A percentile compares a stretch with the other conserved stretches of the same genome.
Conservation (phyloP, 2,113 vertebrate species). For the Felis chaus region DNA sequence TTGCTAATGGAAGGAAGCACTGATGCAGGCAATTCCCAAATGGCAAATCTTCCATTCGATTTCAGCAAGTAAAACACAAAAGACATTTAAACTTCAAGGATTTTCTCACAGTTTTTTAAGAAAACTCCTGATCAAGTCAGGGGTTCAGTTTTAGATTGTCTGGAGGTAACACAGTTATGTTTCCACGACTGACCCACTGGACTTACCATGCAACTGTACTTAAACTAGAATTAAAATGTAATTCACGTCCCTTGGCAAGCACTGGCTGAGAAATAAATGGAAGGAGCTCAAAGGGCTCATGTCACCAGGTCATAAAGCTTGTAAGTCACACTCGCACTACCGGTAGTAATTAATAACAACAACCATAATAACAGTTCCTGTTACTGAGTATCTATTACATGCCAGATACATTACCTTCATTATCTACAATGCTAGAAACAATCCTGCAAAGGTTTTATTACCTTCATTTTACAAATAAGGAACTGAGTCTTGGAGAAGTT, state of each 20-base stretch:
- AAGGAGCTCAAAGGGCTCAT: neutral
- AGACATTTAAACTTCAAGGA: neutral
- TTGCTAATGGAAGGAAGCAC: slow-evolving; percentile 28
- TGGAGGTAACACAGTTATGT: neutral
- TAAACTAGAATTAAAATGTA: neutral
- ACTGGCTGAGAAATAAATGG: neutral
- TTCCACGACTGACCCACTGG: neutral
- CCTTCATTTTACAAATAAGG: neutral
- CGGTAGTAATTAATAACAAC: neutral
- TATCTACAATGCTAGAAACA: neutral
- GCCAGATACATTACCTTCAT: neutral
- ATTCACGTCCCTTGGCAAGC: neutral
- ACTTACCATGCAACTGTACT: neutral
- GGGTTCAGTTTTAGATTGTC: slow-evolving; percentile 50
- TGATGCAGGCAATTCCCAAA: slow-evolving; percentile 11
- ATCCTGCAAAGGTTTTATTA: neutral
- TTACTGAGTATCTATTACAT: neutral
- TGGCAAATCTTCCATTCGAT: neutral
- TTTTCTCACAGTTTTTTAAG: neutral
- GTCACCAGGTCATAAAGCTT: neutral
- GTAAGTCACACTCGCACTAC: neutral
- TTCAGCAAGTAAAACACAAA: slow-evolving; percentile 56
- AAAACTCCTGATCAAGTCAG: neutral
- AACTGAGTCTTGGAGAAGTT: neutral
- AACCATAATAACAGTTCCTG: neutral